Conservation (phyloP, 2,797 vertebrate genomes). For the Lemur catta region DNA sequence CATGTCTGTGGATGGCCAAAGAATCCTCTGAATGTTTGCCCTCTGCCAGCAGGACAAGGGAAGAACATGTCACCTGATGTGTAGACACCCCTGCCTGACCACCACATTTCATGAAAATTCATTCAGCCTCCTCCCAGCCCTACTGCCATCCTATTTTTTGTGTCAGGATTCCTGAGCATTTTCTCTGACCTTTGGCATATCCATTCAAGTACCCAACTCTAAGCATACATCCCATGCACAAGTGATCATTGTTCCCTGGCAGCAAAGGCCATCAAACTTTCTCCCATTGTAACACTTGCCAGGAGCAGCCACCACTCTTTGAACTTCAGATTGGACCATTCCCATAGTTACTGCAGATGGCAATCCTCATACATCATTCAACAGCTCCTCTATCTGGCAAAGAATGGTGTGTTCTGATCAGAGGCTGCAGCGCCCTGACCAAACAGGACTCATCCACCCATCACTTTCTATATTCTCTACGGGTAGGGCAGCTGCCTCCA, state of each 20-base stretch:
- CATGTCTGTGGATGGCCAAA: not conserved
- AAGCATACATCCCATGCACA: fast-evolving
- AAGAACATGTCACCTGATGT: not conserved
- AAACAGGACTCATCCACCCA: not conserved
- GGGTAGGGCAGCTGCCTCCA: not conserved
- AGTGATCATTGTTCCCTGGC: not conserved
- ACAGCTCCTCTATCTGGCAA: not conserved
- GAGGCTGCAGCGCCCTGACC: not conserved
- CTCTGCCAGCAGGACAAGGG: not conserved
- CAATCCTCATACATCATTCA: not conserved
- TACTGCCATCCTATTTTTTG: too few species aligned
- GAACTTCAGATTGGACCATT: not conserved
- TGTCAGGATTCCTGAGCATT: not conserved
- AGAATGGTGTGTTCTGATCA: not conserved
- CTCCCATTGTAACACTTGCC: not conserved
- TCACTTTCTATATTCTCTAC: not conserved
- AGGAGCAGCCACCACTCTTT: not conserved
- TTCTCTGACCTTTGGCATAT: not conserved
- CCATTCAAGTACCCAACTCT: not conserved
- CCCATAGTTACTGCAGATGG: not conserved
- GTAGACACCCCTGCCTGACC: not conserved
- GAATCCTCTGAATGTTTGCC: not conserved
- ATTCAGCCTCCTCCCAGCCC: not conserved
- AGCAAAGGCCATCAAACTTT: not conserved
- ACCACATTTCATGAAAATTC: not conserved